Evolutionary conservation across 2,888 invertebrate genomes (phyloP).

Genomic region (Lydus trimaculatus): DNA sequence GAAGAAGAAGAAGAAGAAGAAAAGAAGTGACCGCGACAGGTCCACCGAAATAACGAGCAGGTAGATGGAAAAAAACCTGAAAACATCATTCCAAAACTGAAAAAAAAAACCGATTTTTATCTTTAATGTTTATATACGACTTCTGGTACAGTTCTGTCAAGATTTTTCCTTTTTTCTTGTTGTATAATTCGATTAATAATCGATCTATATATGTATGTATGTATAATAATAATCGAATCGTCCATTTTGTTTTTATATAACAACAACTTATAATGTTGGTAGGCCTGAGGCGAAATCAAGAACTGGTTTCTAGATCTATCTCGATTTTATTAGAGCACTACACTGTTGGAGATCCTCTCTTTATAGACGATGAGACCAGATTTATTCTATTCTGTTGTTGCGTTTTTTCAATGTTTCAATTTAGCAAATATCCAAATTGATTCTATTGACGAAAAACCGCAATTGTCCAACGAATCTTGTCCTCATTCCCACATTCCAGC

Average conservation of each 20-base stretch:
- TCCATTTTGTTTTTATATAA: conserved; percentile 5
- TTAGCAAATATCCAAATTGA: not conserved
- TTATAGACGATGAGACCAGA: not conserved
- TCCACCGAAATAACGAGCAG: not conserved
- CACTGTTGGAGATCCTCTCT: conserved; percentile 29
- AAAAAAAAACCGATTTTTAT: not conserved
- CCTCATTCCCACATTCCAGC: not conserved
- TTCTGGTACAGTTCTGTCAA: conserved; percentile 11
- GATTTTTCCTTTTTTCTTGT: not conserved
- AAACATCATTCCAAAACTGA: conserved; percentile 4
- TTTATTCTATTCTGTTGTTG: too few relatives aligned
- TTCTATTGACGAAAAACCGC: not conserved
- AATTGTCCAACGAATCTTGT: not conserved
- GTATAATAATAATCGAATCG: not conserved
- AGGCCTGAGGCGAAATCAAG: conserved; percentile 1
- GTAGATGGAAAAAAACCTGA: not conserved
- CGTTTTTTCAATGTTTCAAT: too few relatives aligned
- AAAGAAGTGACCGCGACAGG: conserved; percentile 5
- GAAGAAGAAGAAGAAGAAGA: not conserved
- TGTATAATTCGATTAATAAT: not conserved
- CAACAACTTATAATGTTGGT: not conserved
- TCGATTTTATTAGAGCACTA: conserved; percentile 41
- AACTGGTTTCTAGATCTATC: conserved; percentile 40
- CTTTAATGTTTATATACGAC: conserved; percentile 11
- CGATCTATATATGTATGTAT: not conserved